Conservation (phyloP, 1,140 invertebrate species). For the Drosophila sp. region DNA sequence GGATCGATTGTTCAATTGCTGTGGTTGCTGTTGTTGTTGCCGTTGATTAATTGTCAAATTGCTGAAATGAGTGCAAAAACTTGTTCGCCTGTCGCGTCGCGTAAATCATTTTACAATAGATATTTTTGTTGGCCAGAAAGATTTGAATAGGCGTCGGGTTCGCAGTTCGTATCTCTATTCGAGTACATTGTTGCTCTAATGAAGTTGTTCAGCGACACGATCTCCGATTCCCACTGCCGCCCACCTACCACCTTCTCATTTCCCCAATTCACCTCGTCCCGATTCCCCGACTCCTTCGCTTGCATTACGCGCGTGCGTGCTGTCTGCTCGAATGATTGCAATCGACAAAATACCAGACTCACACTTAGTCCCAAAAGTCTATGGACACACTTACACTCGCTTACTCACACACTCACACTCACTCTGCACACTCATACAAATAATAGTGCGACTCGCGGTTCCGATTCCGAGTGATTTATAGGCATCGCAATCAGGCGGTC, state of each 20-base stretch:
- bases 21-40: constrained; percentile 55
- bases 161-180: constrained; percentile 41
- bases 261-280: constrained; percentile 13
- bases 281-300: constrained; percentile 30
- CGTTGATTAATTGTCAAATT: constrained; percentile 83
- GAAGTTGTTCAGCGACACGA: constrained; percentile 63
- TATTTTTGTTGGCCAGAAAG: background rate
- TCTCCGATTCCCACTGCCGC: constrained; percentile 23
- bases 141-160: constrained; percentile 32
- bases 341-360: constrained; percentile 60
- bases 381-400: background rate
- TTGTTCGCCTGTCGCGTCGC: constrained; percentile 71
- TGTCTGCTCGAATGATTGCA: constrained; percentile 76
- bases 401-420: background rate
- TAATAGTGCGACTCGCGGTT: constrained; percentile 41
- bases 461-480: constrained; percentile 74
- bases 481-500: constrained; percentile 72
- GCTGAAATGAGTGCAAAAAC: constrained; percentile 83
- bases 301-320: constrained; percentile 75
- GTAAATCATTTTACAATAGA: constrained; percentile 77
- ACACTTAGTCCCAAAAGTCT: constrained; percentile 33
- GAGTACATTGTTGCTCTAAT: constrained; percentile 50
- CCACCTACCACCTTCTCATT: constrained; percentile 7
- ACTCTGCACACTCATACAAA: too few relatives aligned
- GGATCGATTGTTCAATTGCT: constrained; percentile 48